phyloP scores from a whole-genome alignment of 1,140 invertebrate genomes.

The Hydropsyche tenuis region DNA sequence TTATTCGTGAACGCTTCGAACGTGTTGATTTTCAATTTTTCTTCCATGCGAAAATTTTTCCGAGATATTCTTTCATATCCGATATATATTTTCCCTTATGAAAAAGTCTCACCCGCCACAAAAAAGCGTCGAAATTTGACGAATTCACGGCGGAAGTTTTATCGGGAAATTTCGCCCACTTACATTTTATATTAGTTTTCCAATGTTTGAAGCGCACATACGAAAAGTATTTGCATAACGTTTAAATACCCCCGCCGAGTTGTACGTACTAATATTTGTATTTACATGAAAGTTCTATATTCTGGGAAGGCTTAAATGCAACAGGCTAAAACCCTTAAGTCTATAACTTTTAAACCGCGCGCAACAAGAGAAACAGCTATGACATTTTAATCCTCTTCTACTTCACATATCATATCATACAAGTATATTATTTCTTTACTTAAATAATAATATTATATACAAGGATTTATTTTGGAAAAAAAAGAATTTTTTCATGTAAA shows the following conservation, averaged over 20 bases:
- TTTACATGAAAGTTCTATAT: slow-evolving; percentile 1
- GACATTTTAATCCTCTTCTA: no score
- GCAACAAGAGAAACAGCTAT: neutral
- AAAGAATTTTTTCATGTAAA: no score
- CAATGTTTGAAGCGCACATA: neutral
- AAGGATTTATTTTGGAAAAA: no score
- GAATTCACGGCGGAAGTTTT: neutral
- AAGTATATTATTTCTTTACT: no score
- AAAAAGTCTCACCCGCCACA: neutral
- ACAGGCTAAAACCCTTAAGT: slow-evolving; percentile 13
- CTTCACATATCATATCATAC: no score
- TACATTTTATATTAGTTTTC: no score
- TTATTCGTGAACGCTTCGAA: neutral
- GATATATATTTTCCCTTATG: no score
- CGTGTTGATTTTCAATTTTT: neutral
- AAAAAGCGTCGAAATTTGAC: neutral
- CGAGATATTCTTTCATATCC: no score
- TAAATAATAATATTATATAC: no score
- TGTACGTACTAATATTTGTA: no score
- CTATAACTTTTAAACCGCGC: slow-evolving; percentile 8
- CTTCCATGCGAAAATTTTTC: neutral
- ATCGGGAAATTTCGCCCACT: no score
- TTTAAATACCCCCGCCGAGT: neutral
- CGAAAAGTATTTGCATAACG: neutral
- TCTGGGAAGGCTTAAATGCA: neutral